Base-by-base conservation (phyloP, 2,113 vertebrate species). In the Salvelinus fontinalis region DNA sequence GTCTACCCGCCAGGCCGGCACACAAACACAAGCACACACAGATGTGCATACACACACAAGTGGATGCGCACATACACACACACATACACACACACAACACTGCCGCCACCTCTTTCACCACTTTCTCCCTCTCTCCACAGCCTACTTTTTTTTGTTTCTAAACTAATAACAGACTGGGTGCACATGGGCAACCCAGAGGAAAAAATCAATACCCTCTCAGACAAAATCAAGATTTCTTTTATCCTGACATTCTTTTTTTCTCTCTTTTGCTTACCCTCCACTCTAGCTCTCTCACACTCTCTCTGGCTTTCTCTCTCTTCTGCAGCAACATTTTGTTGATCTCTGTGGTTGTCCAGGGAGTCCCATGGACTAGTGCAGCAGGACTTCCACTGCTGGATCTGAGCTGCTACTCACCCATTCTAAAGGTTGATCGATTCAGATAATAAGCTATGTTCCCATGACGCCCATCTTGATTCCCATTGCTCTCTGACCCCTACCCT, bases 191-290 rank as follows among this genome's bases (percentile, higher is more conserved):
- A 89, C 89, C 89, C 91, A 87, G 88, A 89, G 88, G 88, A 83
- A 88, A 90, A 93, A 94, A 94, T 93, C 93, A 91, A 94, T 94
- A 92, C 85, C 81, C 92, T 90, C 90, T 92, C 90, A 91, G 89
- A 90, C 91, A 92, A 94, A 93, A 93, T 93, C 91, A 92, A 93
- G 90, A 93, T 92, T 93, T 93, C 89, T 92, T 92, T 93, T 88
- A 91, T 93, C 88, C 91, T 84, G 87, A 84, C 83, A 82, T 86
- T 90, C 74, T 89, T 86, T 62, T 76, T 79, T 82, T 80, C 73
- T 27, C 73, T 82, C 73, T 86, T 79, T 88, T 71, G 71, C 31
- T 31, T 11, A n/a, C 77, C 26, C 59, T 75, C 68, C 51, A 75
- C 72, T 57, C 75, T 77, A 67, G 71, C 84, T 70, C 74, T 51